Percentiles rank a stretch among this genome's conserved stretches.
Evolutionary conservation across 2,113 vertebrate genomes (phyloP).

Genomic region (Arenaria interpres): DNA sequence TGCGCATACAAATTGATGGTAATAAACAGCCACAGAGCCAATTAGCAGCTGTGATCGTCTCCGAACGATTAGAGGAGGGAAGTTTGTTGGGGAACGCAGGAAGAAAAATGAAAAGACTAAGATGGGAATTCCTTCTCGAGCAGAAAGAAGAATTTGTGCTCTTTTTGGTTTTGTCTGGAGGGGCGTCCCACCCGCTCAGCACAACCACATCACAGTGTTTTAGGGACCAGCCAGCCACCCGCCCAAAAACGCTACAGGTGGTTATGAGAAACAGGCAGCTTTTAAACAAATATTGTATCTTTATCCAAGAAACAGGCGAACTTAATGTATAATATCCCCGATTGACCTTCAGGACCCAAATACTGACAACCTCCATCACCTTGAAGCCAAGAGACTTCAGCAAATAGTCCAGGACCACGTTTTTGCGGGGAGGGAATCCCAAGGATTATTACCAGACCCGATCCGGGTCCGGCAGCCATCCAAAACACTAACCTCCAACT

Average conservation of each 20-base stretch:
- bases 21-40: neutral
- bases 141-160: neutral
- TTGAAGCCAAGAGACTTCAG: neutral
- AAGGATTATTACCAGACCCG: neutral
- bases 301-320: neutral
- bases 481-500: neutral
- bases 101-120: neutral
- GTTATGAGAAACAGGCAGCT: neutral
- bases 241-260: neutral
- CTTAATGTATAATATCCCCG: neutral
- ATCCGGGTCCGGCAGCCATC: fast-evolving
- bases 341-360: neutral
- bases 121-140: neutral
- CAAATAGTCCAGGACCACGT: fast-evolving
- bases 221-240: neutral
- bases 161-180: neutral
- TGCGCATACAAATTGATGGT: fast-evolving
- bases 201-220: neutral
- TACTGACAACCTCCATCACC: neutral
- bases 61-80: neutral
- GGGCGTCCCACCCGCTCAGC: neutral
- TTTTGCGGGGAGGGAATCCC: neutral
- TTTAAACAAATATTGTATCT: fast-evolving
- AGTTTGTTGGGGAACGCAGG: neutral
- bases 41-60: neutral